Conservation (phyloP, 92 coral and sea anemone genomes). For the Isaurus tuberculatus region DNA sequence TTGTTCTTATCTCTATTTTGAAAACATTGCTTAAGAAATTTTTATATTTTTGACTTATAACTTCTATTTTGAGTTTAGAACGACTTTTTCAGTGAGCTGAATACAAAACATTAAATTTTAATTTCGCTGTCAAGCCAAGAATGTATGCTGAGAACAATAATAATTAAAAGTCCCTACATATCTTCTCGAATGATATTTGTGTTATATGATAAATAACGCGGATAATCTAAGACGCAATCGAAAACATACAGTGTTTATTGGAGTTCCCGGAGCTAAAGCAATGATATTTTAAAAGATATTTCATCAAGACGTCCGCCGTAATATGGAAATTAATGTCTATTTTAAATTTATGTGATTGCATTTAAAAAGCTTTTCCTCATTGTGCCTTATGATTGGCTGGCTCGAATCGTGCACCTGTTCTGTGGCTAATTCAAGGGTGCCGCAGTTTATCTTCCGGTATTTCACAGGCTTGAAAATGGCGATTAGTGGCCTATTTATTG, state of each 20-base stretch:
- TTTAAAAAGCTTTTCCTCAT: constrained; percentile 46
- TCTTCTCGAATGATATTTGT: constrained; percentile 62
- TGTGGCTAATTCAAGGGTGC: constrained; percentile 36
- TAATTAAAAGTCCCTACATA: constrained; percentile 17
- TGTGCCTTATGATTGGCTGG: constrained; percentile 14
- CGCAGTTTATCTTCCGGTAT: constrained; percentile 45
- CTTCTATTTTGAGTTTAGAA: constrained; percentile 14
- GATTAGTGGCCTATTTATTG: constrained; percentile 53
- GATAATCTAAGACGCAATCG: constrained; percentile 70
- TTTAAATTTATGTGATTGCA: constrained; percentile 67
- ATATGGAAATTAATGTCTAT: constrained; percentile 68
- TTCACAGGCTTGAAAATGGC: constrained; percentile 44
- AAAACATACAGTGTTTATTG: constrained; percentile 61
- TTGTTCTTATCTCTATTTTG: not conserved
- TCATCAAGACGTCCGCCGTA: constrained; percentile 63
- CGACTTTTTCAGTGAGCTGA: constrained; percentile 15
- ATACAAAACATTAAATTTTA: constrained; percentile 30
- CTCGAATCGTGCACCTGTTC: constrained; percentile 32
- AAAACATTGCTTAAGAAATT: not conserved
- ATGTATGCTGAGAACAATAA: not conserved
- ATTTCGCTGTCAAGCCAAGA: constrained; percentile 19
- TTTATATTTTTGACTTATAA: constrained; percentile 19
- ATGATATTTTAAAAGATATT: constrained; percentile 48
- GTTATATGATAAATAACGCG: constrained; percentile 58
- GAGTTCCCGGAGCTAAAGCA: constrained; percentile 46